A percentile compares a stretch with the other conserved stretches of the same genome.
Evolutionary conservation across 2,888 invertebrate species (phyloP).

Genomic region (Meganola albula): DNA sequence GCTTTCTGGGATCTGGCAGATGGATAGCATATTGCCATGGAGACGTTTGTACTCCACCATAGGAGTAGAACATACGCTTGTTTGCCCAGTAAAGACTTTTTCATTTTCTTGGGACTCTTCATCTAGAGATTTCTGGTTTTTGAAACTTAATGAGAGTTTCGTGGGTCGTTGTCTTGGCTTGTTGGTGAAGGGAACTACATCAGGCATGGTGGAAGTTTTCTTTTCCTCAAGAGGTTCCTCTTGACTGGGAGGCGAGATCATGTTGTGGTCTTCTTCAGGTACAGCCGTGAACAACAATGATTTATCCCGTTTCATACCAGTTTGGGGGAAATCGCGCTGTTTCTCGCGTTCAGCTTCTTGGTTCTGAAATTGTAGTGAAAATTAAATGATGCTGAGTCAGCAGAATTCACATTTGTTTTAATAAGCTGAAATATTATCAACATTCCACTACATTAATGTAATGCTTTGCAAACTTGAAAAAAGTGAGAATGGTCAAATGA

Average conservation of each 20-base stretch:
- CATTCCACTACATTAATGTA: too few relatives aligned
- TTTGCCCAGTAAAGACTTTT: constrained; percentile 81
- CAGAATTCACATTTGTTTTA: too few relatives aligned
- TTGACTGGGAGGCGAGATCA: constrained; percentile 65
- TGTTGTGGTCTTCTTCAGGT: constrained; percentile 83
- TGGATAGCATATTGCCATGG: constrained; percentile 84
- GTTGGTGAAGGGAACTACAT: constrained; percentile 72
- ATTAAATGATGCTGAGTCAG: too few relatives aligned
- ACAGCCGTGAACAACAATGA: constrained; percentile 90
- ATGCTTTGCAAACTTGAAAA: too few relatives aligned
- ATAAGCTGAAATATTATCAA: too few relatives aligned
- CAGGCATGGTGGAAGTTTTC: constrained; percentile 60
- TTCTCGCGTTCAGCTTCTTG: constrained; percentile 69
- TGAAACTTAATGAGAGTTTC: constrained; percentile 77
- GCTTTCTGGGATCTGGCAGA: constrained; percentile 81
- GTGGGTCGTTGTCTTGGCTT: constrained; percentile 73
- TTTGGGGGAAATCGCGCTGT: constrained; percentile 64
- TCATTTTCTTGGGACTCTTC: constrained; percentile 74
- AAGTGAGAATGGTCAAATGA: too few relatives aligned
- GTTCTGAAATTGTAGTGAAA: constrained; percentile 53
- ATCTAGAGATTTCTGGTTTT: constrained; percentile 75
- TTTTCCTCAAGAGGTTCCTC: constrained; percentile 40
- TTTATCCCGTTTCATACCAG: constrained; percentile 85
- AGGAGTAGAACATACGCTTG: constrained; percentile 87
- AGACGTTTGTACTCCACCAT: constrained; percentile 86